A percentile compares a stretch with the other conserved stretches of the same genome.
These are phyloP conservation scores for Lacanobia oleracea DNA, from an alignment of 2,888 invertebrate genomes.

Conservation along the genomic window DNA sequence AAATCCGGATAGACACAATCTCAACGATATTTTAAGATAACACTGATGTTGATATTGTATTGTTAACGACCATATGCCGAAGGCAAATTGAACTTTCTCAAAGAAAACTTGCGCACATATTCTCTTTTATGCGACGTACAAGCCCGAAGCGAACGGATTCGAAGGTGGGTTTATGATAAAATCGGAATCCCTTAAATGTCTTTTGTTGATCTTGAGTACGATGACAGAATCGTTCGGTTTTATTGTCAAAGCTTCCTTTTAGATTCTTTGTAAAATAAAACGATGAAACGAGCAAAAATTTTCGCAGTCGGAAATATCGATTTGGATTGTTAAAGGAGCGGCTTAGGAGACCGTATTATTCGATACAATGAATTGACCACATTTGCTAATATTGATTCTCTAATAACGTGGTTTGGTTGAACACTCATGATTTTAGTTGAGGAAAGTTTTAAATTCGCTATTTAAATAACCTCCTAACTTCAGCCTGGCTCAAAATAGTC, in stretches of 20 bases:
- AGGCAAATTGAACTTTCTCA: constrained; percentile 61
- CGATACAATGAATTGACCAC: constrained; percentile 17
- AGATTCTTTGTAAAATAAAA: constrained; percentile 56
- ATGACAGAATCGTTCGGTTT: constrained; percentile 59
- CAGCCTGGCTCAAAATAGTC: neutral
- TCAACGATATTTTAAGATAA: constrained; percentile 49
- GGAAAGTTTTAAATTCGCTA: no score
- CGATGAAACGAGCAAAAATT: constrained; percentile 36
- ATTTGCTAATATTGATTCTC: constrained; percentile 1
- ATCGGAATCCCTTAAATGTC: constrained; percentile 61
- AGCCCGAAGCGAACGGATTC: constrained; percentile 51
- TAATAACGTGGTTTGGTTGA: neutral
- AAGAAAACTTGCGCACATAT: constrained; percentile 60
- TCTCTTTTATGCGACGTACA: constrained; percentile 54
- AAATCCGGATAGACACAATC: constrained; percentile 52
- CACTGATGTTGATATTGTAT: constrained; percentile 56
- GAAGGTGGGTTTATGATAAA: constrained; percentile 63
- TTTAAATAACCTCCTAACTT: neutral
- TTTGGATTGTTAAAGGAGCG: constrained; percentile 32
- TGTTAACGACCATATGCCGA: constrained; percentile 55
- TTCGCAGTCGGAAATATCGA: constrained; percentile 46
- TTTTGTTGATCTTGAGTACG: constrained; percentile 60
- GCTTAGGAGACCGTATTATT: constrained; percentile 20
- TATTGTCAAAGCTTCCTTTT: constrained; percentile 58
- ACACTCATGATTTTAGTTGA: neutral